Base-by-base conservation (phyloP, 2,888 invertebrate species). In the Xanthostigma xanthostigma region DNA sequence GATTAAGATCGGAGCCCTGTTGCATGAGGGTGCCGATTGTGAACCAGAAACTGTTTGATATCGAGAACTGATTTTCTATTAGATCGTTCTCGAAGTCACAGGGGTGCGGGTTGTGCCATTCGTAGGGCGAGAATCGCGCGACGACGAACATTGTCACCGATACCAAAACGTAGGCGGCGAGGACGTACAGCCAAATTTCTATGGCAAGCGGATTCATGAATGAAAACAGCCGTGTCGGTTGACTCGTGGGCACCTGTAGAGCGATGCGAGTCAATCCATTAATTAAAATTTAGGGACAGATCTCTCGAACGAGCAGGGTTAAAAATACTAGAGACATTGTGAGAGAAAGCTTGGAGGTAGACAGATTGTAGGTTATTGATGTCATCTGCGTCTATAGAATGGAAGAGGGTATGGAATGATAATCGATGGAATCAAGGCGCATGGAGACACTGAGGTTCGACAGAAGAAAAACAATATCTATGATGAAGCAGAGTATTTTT, bases 21-120 rank as follows among this genome's bases (percentile, higher is more conserved):
- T 88, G 88, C 82, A 91, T 86, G 45, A 91, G 72, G 1, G 88
- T 88, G n/a, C 88, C 89, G 48, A 88, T 84, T 27, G 86, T 83
- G 65, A 89, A 89, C 89, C 89, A 90, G 64, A 90, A 84, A 59
- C 84, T 83, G 65, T 91, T 89, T 35, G 84, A 75, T 54, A 90
- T 66, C 17, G 84, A 81, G 64, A 91, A 91, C 61, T 88, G 85
- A 66, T 89, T 90, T 62, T 83, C 81, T 41, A 78, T 72, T 27
- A 75, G 67, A 56, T 73, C 73, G 55, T 72, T 72, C 53, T 79
- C 77, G 48, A 71, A 63, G 58, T 81, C 77, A 60, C 80, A 81
- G 0, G 79, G 81, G 61, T 81, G 80, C 2, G 81, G 81, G 62
- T 81, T 80, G 57, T 80, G 79, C 81, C 83, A 83, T 65, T 88